Evolutionary conservation across 2,888 invertebrate genomes (phyloP).

Genomic region (Melanargia galathea): DNA sequence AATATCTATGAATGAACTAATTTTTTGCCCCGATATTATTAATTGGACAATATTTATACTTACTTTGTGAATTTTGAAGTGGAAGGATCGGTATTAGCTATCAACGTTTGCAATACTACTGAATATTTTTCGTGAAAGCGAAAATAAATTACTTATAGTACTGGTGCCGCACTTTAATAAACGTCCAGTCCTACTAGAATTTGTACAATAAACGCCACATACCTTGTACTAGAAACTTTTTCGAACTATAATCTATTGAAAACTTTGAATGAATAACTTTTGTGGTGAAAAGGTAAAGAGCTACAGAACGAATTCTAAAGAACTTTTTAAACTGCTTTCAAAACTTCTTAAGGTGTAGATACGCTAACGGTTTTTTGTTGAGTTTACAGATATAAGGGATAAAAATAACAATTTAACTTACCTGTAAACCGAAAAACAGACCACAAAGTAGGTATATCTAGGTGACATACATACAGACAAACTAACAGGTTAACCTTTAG

Average conservation of each 20-base stretch:
- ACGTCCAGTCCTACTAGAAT: constrained; percentile 8
- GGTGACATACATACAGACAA: too few species aligned
- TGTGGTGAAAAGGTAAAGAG: neutral
- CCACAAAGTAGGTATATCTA: too few species aligned
- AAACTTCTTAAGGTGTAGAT: neutral
- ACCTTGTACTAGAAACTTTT: neutral
- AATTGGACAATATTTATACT: too few species aligned
- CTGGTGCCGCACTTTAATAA: constrained; percentile 11
- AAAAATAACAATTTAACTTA: too few species aligned
- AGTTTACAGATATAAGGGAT: too few species aligned
- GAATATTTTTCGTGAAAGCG: constrained; percentile 1
- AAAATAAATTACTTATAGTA: constrained; percentile 9
- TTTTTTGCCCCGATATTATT: too few species aligned
- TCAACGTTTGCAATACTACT: neutral
- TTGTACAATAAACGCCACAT: constrained; percentile 16
- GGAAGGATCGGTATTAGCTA: neutral
- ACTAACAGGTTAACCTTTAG: too few species aligned
- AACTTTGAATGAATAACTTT: neutral
- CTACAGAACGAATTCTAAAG: neutral
- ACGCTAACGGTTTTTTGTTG: too few species aligned
- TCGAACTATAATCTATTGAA: neutral
- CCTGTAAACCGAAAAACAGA: too few species aligned
- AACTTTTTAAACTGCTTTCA: neutral
- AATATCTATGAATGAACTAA: too few species aligned
- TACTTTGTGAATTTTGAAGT: neutral